Base-by-base conservation (phyloP, 2,888 invertebrate species). In the Diaphora mendica region DNA sequence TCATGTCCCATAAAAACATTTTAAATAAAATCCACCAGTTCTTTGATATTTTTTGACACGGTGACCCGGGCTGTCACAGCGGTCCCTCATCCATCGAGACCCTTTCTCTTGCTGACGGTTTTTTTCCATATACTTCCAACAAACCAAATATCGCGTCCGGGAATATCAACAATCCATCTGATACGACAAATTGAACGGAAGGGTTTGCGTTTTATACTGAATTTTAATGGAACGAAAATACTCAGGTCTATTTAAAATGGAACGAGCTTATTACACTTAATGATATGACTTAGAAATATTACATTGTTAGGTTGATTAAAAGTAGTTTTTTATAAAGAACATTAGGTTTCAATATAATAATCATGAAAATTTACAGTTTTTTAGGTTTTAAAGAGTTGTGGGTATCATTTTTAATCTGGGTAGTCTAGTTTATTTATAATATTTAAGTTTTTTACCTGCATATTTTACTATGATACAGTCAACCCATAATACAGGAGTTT, bases 1-100 rank as follows among this genome's bases (percentile, higher is more conserved):
- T 67, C 7, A 7, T 48, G 26, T 17, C 3, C 35, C 4, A 5
- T 51, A 4, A 76, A 77, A 71, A 68, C 30, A 20, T 75, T 81
- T 81, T 75, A 76, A 67, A 72, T 79, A 77, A 74, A 82, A 78
- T 70, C 70, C 76, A 69, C 68, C 77, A 59, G 66, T 78, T 77
- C 66, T 44, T 68, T 71, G 80, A 80, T 79, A 76, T 71, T 79
- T 78, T 85, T 86, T 84, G 85, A 85, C 80, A 85, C 77, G 72
- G 78, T 77, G 79, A 86, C 85, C 80, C 78, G 68, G 59, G 79
- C 84, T 87, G 88, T 86, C 87, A 86, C 81, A 82, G 79, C 80
- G 71, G 77, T 78, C 84, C 87, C 83, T 82, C 82, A 80, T 86
- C 81, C 78, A 77, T 75, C 75, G 79, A 66, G 77, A 84, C 84